phyloP scores from a whole-genome alignment of 2,888 invertebrate genomes.

The Megalurothrips usitatus region DNA sequence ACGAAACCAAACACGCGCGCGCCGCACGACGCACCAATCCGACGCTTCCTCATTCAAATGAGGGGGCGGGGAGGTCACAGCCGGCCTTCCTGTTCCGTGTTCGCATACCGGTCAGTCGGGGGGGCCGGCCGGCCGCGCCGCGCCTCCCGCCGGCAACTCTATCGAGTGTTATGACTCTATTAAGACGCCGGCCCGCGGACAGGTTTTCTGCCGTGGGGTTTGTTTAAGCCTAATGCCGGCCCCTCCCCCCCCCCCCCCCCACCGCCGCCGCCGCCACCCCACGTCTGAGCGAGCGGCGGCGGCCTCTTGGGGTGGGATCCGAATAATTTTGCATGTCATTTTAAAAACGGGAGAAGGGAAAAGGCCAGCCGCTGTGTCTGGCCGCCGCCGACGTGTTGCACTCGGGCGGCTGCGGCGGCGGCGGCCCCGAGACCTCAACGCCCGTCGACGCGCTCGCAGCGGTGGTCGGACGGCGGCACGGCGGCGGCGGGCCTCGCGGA shows the following conservation, averaged over 20 bases:
- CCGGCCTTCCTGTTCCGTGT: too few species aligned
- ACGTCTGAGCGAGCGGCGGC: too few species aligned
- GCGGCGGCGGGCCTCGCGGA: too few species aligned
- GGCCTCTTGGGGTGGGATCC: not conserved
- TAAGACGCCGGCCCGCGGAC: not conserved
- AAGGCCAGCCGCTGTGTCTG: not conserved
- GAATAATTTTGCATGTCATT: constrained; percentile 25
- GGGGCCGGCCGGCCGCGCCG: not conserved
- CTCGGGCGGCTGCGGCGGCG: too few species aligned
- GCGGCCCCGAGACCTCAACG: too few species aligned
- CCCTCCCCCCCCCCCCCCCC: not conserved
- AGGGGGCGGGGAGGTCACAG: not conserved
- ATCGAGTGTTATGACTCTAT: constrained; percentile 26
- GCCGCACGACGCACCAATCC: too few species aligned
- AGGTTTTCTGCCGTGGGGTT: not conserved
- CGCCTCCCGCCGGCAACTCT: constrained; percentile 3
- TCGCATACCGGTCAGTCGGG: too few species aligned
- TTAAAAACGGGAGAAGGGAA: not conserved
- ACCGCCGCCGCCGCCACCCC: not conserved
- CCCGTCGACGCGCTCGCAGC: too few species aligned
- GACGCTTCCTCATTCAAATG: not conserved
- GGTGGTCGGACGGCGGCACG: too few species aligned
- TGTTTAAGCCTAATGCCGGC: not conserved
- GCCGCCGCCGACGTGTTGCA: not conserved
- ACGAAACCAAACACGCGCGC: too few species aligned